Percentiles rank a stretch among this genome's conserved stretches.
Evolutionary conservation across 1,140 invertebrate genomes (phyloP).

Genomic region (Drosophila miranda): DNA sequence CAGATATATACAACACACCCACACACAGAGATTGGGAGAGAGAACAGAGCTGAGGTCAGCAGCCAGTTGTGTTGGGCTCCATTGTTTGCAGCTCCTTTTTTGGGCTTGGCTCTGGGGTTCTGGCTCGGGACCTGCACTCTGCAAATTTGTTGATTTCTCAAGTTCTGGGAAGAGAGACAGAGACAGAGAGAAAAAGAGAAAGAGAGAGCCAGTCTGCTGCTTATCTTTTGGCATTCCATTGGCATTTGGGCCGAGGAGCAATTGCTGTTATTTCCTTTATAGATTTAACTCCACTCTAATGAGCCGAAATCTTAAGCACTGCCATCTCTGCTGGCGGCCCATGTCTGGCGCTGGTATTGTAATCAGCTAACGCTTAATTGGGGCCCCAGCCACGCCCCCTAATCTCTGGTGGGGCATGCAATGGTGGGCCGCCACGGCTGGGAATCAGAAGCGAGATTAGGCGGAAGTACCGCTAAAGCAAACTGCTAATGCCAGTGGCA

Average conservation of each 20-base stretch:
- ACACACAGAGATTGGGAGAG: conserved; percentile 2
- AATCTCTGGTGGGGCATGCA: conserved; percentile 32
- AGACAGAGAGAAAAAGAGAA: background rate
- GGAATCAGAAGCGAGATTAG: conserved; percentile 48
- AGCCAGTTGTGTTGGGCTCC: conserved; percentile 32
- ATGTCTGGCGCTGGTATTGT: conserved; percentile 58
- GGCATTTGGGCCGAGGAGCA: conserved; percentile 8
- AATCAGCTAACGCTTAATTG: conserved; percentile 77
- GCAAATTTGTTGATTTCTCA: conserved; percentile 58
- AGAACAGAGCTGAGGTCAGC: conserved; percentile 55
- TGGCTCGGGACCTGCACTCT: conserved; percentile 22
- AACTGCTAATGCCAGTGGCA: conserved; percentile 1
- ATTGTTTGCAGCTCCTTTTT: conserved; percentile 50
- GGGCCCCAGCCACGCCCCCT: conserved; percentile 54
- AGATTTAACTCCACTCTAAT: conserved; percentile 51
- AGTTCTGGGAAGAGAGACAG: background rate
- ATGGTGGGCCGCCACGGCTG: conserved; percentile 27
- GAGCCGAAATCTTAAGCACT: conserved; percentile 57
- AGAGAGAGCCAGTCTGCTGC: conserved; percentile 2
- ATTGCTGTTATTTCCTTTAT: conserved; percentile 67
- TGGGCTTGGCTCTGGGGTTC: conserved; percentile 35
- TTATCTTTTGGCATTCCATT: conserved; percentile 18
- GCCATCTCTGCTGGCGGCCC: conserved; percentile 50
- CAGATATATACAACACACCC: conserved; percentile 5
- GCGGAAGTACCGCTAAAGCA: conserved; percentile 38